phyloP scores from a whole-genome alignment of 2,113 vertebrate genomes.

The Oryzias javanicus region DNA sequence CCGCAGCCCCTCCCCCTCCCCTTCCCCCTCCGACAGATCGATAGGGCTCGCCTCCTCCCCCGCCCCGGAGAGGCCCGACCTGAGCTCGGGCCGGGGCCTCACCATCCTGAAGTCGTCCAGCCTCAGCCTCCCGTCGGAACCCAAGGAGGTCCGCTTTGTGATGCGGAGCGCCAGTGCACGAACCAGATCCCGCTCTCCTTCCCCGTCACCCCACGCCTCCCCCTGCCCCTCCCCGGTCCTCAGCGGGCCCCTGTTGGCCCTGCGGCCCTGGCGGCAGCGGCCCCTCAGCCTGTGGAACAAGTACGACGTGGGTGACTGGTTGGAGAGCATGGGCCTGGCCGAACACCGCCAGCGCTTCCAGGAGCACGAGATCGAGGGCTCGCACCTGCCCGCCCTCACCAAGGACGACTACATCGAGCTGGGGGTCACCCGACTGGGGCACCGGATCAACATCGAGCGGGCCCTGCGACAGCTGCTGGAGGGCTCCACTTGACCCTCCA shows the following conservation, averaged over 20 bases:
- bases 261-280: slow-evolving; percentile 93
- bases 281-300: slow-evolving; percentile 96
- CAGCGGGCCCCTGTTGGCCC: slow-evolving; percentile 82
- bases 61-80: slow-evolving; percentile 60
- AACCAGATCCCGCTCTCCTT: slow-evolving; percentile 91
- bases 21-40: slow-evolving; percentile 82
- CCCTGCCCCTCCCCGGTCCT: slow-evolving; percentile 86
- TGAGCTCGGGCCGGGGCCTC: slow-evolving; percentile 66
- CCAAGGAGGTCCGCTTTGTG: slow-evolving; percentile 97
- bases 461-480: slow-evolving; percentile 93
- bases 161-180: slow-evolving; percentile 94
- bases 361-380: slow-evolving; percentile 97
- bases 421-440: slow-evolving; percentile 96
- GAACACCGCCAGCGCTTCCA: slow-evolving; percentile 97
- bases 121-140: slow-evolving; percentile 94
- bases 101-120: slow-evolving; percentile 99
- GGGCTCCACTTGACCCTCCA: slow-evolving; percentile 81
- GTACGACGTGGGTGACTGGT: slow-evolving; percentile 97
- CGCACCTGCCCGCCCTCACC: slow-evolving; percentile 92
- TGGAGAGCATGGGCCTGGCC: slow-evolving; percentile 94
- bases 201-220: slow-evolving; percentile 85
- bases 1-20: slow-evolving; percentile 91
- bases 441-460: slow-evolving; percentile 98
- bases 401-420: slow-evolving; percentile 98
- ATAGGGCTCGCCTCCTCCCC: slow-evolving; percentile 76